A percentile compares a stretch with the other conserved stretches of the same genome.
Conservation (phyloP, 2,797 vertebrate genomes). For the Sebastes minor region DNA sequence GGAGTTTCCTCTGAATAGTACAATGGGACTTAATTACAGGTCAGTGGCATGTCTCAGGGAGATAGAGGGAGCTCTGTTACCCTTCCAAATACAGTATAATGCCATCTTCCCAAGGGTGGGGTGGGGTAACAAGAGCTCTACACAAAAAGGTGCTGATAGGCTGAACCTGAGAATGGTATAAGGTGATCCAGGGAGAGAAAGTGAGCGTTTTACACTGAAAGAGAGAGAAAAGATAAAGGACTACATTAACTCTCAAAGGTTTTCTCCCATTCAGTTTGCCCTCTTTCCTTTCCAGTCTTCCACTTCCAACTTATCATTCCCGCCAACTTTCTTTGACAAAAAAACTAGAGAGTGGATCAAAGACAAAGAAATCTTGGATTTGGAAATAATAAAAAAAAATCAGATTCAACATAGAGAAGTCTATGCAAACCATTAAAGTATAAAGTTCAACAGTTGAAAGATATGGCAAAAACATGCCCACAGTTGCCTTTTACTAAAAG, state of each 20-base stretch:
- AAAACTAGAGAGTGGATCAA: slow-evolving; percentile 18
- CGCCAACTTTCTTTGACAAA: slow-evolving; percentile 39
- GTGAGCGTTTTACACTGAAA: slow-evolving; percentile 68
- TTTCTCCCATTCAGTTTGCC: slow-evolving; percentile 47
- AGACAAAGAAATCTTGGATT: not conserved
- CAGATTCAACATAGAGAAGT: not conserved
- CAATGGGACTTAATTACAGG: slow-evolving; percentile 83
- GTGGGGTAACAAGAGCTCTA: slow-evolving; percentile 74
- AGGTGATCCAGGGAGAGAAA: slow-evolving; percentile 73
- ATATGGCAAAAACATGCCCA: not conserved
- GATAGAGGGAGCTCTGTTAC: slow-evolving; percentile 82
- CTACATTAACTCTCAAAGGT: slow-evolving; percentile 65
- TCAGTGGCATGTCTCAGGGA: slow-evolving; percentile 80
- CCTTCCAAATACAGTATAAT: slow-evolving; percentile 82
- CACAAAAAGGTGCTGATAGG: slow-evolving; percentile 81
- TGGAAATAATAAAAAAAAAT: not conserved
- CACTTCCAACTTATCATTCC: slow-evolving; percentile 27
- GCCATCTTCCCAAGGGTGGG: slow-evolving; percentile 81
- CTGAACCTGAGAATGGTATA: slow-evolving; percentile 74
- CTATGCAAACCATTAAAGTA: not conserved
- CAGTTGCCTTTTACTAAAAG: not conserved
- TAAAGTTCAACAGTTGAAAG: not conserved
- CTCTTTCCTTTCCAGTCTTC: slow-evolving; percentile 34
- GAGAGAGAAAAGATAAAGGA: slow-evolving; percentile 64
- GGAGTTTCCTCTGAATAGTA: slow-evolving; percentile 75